These are phyloP conservation scores for Nasonovia ribisnigri DNA, from an alignment of 2,888 invertebrate genomes.

Conservation along the genomic window DNA sequence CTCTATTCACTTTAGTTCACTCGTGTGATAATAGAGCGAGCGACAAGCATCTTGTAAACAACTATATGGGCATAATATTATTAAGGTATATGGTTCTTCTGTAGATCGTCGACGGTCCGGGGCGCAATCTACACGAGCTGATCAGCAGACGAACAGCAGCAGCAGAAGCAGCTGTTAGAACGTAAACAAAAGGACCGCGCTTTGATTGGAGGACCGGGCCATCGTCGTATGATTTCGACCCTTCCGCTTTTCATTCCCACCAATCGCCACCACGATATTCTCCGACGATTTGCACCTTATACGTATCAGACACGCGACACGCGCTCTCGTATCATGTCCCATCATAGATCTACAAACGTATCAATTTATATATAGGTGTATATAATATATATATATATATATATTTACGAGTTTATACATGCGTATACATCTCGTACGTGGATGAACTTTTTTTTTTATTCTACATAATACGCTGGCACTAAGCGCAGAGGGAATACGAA, in stretches of 20 bases:
- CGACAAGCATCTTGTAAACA: no score
- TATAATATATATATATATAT: background rate
- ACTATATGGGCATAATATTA: no score
- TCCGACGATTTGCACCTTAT: background rate
- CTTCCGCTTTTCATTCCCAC: conserved; percentile 25
- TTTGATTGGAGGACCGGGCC: conserved; percentile 35
- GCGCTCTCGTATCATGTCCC: background rate
- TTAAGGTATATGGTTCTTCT: no score
- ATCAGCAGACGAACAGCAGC: background rate
- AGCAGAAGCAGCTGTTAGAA: conserved; percentile 32
- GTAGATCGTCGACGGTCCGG: background rate
- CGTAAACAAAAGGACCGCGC: conserved; percentile 51
- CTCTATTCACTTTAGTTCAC: no score
- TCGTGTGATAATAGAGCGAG: no score
- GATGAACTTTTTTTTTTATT: background rate
- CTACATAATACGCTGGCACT: conserved; percentile 30
- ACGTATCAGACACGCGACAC: background rate
- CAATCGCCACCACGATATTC: background rate
- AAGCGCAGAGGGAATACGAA: conserved; percentile 10
- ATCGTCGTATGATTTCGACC: conserved; percentile 34
- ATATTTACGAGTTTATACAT: background rate
- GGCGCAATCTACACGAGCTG: conserved; percentile 32
- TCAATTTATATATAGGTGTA: conserved; percentile 17
- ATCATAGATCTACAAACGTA: background rate
- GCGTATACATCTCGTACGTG: background rate